Percentiles rank a stretch among this genome's conserved stretches.
Conservation (phyloP, 2,113 vertebrate genomes). For the Nesogale talazaci region DNA sequence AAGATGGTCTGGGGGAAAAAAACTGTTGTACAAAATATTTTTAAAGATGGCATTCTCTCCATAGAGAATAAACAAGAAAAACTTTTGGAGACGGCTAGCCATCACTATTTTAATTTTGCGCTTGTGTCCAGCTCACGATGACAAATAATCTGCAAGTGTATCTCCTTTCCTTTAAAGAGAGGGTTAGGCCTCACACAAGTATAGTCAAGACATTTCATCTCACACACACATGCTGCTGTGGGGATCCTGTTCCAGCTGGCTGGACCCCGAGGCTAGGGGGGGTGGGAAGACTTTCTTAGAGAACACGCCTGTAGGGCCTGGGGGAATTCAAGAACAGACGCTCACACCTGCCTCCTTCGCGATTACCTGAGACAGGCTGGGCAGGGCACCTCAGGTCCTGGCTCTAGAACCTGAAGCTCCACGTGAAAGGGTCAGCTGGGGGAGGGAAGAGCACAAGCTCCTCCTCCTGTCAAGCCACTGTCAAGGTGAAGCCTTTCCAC, state of each 20-base stretch:
- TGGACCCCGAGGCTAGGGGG: slow-evolving; percentile 19
- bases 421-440: too few species aligned
- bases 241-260: slow-evolving; percentile 35
- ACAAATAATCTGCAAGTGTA: slow-evolving; percentile 89
- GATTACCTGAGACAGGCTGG: slow-evolving; percentile 29
- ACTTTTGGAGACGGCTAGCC: slow-evolving; percentile 73
- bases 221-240: slow-evolving; percentile 56
- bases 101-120: slow-evolving; percentile 88
- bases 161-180: slow-evolving; percentile 86
- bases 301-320: slow-evolving; percentile 70
- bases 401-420: too few species aligned
- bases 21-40: too few species aligned
- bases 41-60: too few species aligned
- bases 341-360: slow-evolving; percentile 47
- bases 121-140: slow-evolving; percentile 84
- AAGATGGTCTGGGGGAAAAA: too few species aligned
- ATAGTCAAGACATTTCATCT: slow-evolving; percentile 76
- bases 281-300: slow-evolving; percentile 72
- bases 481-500: too few species aligned
- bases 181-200: slow-evolving; percentile 83
- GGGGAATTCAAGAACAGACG: neutral
- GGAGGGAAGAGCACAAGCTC: too few species aligned
- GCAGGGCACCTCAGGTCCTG: neutral
- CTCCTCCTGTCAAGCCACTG: too few species aligned
- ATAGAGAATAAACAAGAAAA: too few species aligned